Conservation (phyloP, 2,113 vertebrate genomes). For the Gorsachius goisagi region DNA sequence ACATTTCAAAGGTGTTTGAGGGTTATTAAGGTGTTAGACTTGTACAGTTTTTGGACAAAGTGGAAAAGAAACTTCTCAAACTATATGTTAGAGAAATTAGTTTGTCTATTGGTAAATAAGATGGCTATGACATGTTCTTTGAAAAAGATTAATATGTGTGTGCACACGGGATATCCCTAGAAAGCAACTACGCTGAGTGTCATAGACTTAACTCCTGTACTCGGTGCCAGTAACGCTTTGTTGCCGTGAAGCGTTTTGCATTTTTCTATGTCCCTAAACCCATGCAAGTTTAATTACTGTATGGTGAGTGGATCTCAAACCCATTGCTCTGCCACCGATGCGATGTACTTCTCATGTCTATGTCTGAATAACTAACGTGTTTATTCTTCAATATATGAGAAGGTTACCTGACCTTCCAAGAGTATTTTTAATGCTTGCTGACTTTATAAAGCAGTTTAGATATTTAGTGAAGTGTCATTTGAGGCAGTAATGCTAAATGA, state of each 20-base stretch:
- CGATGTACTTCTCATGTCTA: background rate
- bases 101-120: background rate
- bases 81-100: background rate
- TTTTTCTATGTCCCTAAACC: background rate
- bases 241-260: background rate
- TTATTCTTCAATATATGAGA: background rate
- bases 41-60: background rate
- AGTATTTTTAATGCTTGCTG: constrained; percentile 68
- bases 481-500: constrained; percentile 76
- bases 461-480: constrained; percentile 76
- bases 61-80: background rate
- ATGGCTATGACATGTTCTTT: background rate
- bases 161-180: background rate
- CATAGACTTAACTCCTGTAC: background rate
- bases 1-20: background rate
- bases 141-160: background rate
- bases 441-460: constrained; percentile 75
- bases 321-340: background rate
- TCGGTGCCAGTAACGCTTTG: background rate
- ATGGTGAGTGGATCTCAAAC: background rate
- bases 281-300: background rate
- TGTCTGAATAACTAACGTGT: background rate
- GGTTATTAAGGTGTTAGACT: background rate
- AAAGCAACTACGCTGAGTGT: background rate
- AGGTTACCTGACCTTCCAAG: constrained; percentile 46